Evolutionary conservation across 2,797 vertebrate species (phyloP).

Genomic region (Sebastes elongatus): DNA sequence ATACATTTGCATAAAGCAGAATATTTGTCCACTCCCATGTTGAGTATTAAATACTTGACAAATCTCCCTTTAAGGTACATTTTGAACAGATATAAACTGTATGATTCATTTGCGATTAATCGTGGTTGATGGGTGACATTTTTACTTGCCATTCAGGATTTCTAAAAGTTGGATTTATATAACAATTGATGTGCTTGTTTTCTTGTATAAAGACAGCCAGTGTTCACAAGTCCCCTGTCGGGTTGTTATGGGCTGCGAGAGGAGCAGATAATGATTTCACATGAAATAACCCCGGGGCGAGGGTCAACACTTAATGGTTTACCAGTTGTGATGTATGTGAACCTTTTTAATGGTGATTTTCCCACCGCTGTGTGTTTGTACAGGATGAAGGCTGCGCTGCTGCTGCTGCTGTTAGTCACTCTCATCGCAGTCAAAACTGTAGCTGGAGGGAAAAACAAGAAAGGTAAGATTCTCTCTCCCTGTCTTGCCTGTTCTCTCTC

Average conservation of each 20-base stretch:
- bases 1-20: no score
- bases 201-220: background rate
- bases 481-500: background rate
- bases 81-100: no score
- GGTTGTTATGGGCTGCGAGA: conserved; percentile 3
- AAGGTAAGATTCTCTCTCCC: conserved; percentile 72
- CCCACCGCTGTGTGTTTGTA: background rate
- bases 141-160: background rate
- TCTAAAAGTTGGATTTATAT: background rate
- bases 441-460: conserved; percentile 85
- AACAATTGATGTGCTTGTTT: background rate
- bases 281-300: background rate
- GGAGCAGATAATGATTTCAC: conserved; percentile 14
- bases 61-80: no score
- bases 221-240: background rate
- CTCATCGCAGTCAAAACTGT: conserved; percentile 79
- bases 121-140: background rate
- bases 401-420: conserved; percentile 76
- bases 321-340: background rate
- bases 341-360: background rate
- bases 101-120: no score
- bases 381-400: conserved; percentile 85
- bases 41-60: no score
- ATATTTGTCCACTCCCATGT: no score
- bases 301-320: conserved; percentile 11